Base-by-base conservation (phyloP, 2,888 invertebrate genomes). In the Glaucopsyche alexis region DNA sequence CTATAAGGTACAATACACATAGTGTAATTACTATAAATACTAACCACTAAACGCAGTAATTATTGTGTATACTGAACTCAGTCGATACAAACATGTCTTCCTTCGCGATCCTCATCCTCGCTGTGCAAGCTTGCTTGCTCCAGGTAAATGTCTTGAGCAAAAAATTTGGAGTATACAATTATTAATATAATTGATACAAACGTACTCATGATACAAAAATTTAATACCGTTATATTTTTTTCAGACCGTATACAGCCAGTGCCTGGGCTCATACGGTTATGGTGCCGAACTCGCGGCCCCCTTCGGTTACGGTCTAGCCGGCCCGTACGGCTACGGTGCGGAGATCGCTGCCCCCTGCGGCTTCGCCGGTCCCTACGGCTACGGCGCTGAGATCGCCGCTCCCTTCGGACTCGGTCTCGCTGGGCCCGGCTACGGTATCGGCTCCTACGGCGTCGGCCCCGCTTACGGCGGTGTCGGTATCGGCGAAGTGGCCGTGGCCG, bases 101-200 rank as follows among this genome's bases (percentile, higher is more conserved):
- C 69, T 69, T 69, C 69, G 69, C 69, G 14, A 8, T 69, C 4
- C 70, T 83, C 1, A 75, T 79, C 47, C 78, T 79, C 38, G 74
- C 66, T 8, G 81, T 81, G 75, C 83, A 83, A 77, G 82, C 5
- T 55, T 79, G 42, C 78, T 79, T 29, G 75, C 79, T 14, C 74
- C 73, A 64, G 81, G 81, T 8, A 69, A 69, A 19, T 47, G 11
- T 19, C 55, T 19, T 11, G 11, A 11, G 16, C 11, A 4, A 55
- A 19, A 5, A 19, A 4, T 55, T 11, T 8, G 55, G 19, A 16
- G 19, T 11, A 19, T 2, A 19, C 2, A 60, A 38, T 29, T 29
- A 29, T 60, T n/a, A n/a, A n/a, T n/a, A n/a, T n/a, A n/a, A n/a
- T n/a, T n/a, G n/a, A n/a, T n/a, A n/a, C n/a, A n/a, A n/a, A n/a